Base-by-base conservation (phyloP, 1,140 invertebrate species). In the Protaetia brevitarsis region DNA sequence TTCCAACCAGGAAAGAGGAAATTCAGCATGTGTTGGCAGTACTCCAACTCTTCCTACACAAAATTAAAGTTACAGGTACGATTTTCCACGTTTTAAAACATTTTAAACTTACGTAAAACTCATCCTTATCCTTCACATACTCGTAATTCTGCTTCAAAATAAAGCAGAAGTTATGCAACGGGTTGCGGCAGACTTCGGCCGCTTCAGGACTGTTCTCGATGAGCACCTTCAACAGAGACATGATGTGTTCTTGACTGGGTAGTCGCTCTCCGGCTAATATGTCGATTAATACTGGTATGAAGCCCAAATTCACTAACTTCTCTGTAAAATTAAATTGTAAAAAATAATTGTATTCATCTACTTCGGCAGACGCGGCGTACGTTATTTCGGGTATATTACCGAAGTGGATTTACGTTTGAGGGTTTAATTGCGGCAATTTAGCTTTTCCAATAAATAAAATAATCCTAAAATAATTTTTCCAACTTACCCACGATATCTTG, bases 401-500 rank as follows among this genome's bases (percentile, higher is more conserved):
- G n/a, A n/a, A n/a, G 31, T 34, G n/a, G 31, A 6, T 7, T 34
- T n/a, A 34, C 6, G 6, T 34, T 34, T 34, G 31, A n/a, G n/a
- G n/a, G n/a, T n/a, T n/a, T n/a, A n/a, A 19, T 51, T 19, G 7
- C 16, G 5, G 4, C 57, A 59, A 59, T 10, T 27, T 3, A 26
- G 3, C 10, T 56, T 2, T 64, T 21, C 1, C 7, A 59, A 29
- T 11, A 21, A 8, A 23, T 10, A 0, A 10, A 34, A 23, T 8
- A 23, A 23, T 21, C 2, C 10, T 51, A 23, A 23, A 51, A 51
- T 2, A 21, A 51, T 51, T 21, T 7, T 29, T 7, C 10, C 19
- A 74, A 79, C 36, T 82, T 73, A 83, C 88, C 81, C 82, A 84
- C 85, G 16, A 82, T 79, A 45, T 83, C 79, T 1, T 76, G 73